Base-by-base conservation (phyloP, 2,888 invertebrate species). In the Drosophila neonasuta region DNA sequence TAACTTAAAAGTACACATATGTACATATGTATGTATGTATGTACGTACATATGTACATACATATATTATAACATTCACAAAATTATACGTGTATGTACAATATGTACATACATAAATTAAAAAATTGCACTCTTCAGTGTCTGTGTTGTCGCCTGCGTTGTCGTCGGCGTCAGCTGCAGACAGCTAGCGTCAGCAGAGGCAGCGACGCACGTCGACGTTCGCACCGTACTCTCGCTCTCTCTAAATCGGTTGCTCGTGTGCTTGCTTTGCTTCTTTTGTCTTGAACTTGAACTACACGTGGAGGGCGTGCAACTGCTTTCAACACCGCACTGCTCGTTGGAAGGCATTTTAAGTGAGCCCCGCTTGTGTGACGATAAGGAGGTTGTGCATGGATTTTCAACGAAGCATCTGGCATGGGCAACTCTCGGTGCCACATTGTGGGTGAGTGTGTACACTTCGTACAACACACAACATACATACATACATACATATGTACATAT, bases 211-310 rank as follows among this genome's bases (percentile, higher is more conserved):
- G 66, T 46, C 42, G 11, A n/a, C 39, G 20, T 13, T 34, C 55
- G 55, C 17, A 30, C 39, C 46, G 51, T 54, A 55, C 62, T 54
- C 69, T 67, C 77, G 58, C 32, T 67, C 83, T 68, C 59, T 56
- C 69, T 55, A 42, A 64, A 57, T 67, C 57, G 55, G 46, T 20
- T 20, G 10, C 44, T 68, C 72, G 69, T 52, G 62, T 65, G 60
- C 39, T 24, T 24, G 65, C 57, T 51, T 66, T 71, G 71, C 52
- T 86, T 68, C 69, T 69, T 80, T 79, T 85, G 65, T 79, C 88
- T 82, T 90, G 90, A 90, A 90, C 90, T 90, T 90, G 90, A 90
- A 90, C 90, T 89, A 89, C 90, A 90, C 90, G 90, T 91, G 90
- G 91, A 88, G 90, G 90, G 81, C 80, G 83, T 88, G 88, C 88